Evolutionary conservation across 1,140 invertebrate genomes (phyloP).

Genomic region (Pollicipes pollicipes): DNA sequence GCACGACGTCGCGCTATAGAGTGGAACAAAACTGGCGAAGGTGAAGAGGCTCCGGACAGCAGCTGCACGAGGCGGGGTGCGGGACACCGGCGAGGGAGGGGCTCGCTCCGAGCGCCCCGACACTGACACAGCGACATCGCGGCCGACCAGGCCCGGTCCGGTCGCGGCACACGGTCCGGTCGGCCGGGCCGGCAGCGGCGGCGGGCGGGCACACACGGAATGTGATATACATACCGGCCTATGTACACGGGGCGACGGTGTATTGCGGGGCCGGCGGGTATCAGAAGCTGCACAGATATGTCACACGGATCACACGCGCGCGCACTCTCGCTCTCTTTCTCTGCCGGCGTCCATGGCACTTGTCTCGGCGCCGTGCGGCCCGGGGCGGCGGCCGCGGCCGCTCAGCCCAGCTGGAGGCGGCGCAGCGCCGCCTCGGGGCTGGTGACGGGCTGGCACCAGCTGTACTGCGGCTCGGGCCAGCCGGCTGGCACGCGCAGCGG

Average conservation of each 20-base stretch:
- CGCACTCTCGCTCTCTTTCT: no score
- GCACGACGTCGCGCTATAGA: not conserved
- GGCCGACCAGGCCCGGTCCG: no score
- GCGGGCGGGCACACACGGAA: not conserved
- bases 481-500: not conserved
- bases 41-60: not conserved
- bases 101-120: no score
- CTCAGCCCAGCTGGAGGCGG: not conserved
- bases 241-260: not conserved
- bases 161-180: not conserved
- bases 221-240: not conserved
- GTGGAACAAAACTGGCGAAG: not conserved
- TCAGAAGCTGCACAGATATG: not conserved
- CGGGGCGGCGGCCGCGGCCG: no score
- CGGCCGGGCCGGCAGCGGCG: no score
- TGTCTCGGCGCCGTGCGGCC: not conserved
- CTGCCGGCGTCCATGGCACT: not conserved
- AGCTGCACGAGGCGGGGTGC: not conserved
- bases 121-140: no score
- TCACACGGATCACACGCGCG: not conserved
- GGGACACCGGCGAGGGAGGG: no score
- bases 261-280: no score
- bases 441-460: not conserved
- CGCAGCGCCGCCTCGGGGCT: not conserved
- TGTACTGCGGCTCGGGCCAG: not conserved